Conservation (phyloP, 1,140 invertebrate genomes). For the Dendrolimus punctatus region DNA sequence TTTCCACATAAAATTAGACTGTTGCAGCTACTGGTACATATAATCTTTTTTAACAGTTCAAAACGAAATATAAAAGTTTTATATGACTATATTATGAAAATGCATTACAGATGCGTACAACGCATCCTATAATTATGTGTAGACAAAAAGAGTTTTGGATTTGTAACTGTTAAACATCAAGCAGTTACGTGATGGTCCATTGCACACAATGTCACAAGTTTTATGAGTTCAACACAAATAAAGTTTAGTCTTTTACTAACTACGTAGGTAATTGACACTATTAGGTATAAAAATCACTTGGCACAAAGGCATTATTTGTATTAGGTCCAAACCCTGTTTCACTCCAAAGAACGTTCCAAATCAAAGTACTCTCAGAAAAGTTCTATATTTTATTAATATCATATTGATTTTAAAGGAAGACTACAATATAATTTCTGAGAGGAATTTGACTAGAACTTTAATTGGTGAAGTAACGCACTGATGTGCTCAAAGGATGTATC, state of each 20-base stretch:
- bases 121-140: constrained; percentile 30
- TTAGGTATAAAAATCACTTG: constrained; percentile 65
- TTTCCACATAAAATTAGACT: constrained; percentile 8
- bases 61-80: constrained; percentile 38
- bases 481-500: constrained; percentile 28
- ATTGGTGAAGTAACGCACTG: constrained; percentile 36
- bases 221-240: constrained; percentile 62
- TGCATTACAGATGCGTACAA: constrained; percentile 47
- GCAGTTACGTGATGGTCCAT: constrained; percentile 43
- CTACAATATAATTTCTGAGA: constrained; percentile 47
- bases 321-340: constrained; percentile 67
- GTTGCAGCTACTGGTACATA: constrained; percentile 20
- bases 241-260: constrained; percentile 62
- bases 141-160: constrained; percentile 35
- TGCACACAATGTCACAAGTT: constrained; percentile 63
- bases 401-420: constrained; percentile 38
- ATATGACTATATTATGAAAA: constrained; percentile 63
- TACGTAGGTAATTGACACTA: constrained; percentile 68
- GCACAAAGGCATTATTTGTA: constrained; percentile 66
- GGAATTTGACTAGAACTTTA: constrained; percentile 56
- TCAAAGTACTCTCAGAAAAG: constrained; percentile 58
- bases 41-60: constrained; percentile 40
- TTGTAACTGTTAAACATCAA: constrained; percentile 29
- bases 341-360: constrained; percentile 44
- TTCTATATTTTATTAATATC: constrained; percentile 16